Evolutionary conservation across 2,113 vertebrate species (phyloP), one percentile per base, ranked within the genome.

Genomic region (Tragelaphus scriptus): DNA sequence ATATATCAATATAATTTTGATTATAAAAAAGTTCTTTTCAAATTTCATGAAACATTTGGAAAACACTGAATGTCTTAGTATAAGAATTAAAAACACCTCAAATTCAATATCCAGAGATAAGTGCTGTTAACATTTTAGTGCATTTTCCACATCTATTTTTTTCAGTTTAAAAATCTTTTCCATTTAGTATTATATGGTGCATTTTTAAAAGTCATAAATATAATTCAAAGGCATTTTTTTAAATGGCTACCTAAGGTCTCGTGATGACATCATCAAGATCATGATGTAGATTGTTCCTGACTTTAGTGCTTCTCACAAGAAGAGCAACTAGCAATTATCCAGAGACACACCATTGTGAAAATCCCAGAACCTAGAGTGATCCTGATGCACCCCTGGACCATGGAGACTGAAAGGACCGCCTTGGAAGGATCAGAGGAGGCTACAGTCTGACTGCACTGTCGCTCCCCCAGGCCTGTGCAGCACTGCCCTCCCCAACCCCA

Each of bases 31-130:
- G 2, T 36, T 30, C 7, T 61, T 65, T 88, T 28, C 25, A 85
- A n/a, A 53, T 93, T 96, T 93, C 30, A 53, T 89, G 25, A 23
- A 96, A 93, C 85, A 26, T 88, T 94, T 91, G 30, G 88, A 88
- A 90, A 90, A 47, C 13, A 23, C 13, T 32, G 5, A 77, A 84
- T 59, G 2, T 30, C 23, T 82, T 82, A 82, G 19, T 80, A 21
- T 30, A 86, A 87, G 32, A 79, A 68, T 59, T 63, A 56, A 30
- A 61, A 86, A 51, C 23, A 47, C 21, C 26, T 28, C 88, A 85
- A 92, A 81, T 9, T 63, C 68, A 77, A 40, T 65, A 86, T 65
- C 55, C 61, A 51, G 10, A 71, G 26, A 36, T 44, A 79, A 87
- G 16, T 23, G 51, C 2, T 49, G 2, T 14, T 59, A 55, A 40